Base-by-base conservation (phyloP, 2,888 invertebrate genomes). In the Rhingia campestris region DNA sequence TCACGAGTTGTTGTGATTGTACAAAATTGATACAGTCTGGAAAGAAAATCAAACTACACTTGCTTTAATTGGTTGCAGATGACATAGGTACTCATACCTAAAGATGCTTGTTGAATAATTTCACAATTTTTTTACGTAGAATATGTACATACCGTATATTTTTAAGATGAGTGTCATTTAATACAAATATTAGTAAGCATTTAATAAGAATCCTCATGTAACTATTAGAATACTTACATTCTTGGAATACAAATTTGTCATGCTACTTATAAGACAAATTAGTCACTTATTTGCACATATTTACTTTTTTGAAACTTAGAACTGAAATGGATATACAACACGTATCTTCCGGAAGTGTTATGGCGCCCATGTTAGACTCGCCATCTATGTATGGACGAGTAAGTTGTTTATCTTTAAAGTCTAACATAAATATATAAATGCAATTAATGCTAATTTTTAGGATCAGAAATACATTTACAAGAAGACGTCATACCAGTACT, bases 401-500 rank as follows among this genome's bases (percentile, higher is more conserved):
- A 49, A 79, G 79, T 79, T 45, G 47, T 45, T 12, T 32, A 22
- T n/a, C 10, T 41, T 49, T 43, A 9, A n/a, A n/a, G 12, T 35
- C n/a, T 4, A 9, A 43, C 12, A 14, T 32, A 9, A 32, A 39
- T 43, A 41, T 45, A 9, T 39, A 7, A 1, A 32, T 35, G 14
- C 5, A 51, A 41, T 9, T 2, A 5, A 5, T 6, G 6, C 6
- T 12, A 51, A 10, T 39, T 84, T 86, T 54, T 51, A 91, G 91
- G 90, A 90, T 77, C 88, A 88, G 85, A 90, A 90, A 67, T 90
- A 89, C 86, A 88, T 88, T n/a, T 91, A 91, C 66, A 91, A 91
- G 76, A 90, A 91, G 67, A 88, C 91, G 61, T 89, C 89, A 33
- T 91, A 91, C 86, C 90, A 91, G 87, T 91, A 91, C 86, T 90